phyloP scores from a whole-genome alignment of 1,140 invertebrate genomes.

The Sesamia nonagrioides region DNA sequence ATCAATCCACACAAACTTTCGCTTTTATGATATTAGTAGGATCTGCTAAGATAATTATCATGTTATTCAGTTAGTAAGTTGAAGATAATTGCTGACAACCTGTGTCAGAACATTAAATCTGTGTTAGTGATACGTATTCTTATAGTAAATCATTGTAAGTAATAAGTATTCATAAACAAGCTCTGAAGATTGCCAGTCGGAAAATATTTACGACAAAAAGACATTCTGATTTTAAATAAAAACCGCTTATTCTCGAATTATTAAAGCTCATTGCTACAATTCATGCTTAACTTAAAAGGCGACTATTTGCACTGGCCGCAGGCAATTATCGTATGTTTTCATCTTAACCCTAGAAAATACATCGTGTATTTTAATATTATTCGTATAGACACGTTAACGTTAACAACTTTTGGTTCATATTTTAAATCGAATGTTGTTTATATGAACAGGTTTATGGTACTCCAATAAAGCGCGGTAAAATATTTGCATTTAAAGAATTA shows the following conservation, averaged over 20 bases:
- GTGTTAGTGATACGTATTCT: neutral
- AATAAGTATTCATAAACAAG: neutral
- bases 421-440: constrained; percentile 1
- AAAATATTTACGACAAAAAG: neutral
- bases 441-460: neutral
- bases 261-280: neutral
- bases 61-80: neutral
- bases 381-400: constrained; percentile 7
- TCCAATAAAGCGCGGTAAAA: neutral
- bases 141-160: too few species aligned
- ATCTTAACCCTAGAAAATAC: neutral
- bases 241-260: neutral
- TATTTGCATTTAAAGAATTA: constrained; percentile 2
- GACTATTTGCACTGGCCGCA: neutral
- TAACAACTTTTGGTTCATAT: neutral
- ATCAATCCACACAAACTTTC: too few species aligned
- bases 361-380: constrained; percentile 6
- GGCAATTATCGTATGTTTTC: constrained; percentile 3
- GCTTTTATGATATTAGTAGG: too few species aligned
- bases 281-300: neutral
- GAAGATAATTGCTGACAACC: too few species aligned
- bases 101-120: too few species aligned
- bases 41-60: neutral
- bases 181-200: neutral
- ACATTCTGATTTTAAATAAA: neutral